Evolutionary conservation across 64 coral and sea anemone genomes (phyloP).

Genomic region (Porites lutea): DNA sequence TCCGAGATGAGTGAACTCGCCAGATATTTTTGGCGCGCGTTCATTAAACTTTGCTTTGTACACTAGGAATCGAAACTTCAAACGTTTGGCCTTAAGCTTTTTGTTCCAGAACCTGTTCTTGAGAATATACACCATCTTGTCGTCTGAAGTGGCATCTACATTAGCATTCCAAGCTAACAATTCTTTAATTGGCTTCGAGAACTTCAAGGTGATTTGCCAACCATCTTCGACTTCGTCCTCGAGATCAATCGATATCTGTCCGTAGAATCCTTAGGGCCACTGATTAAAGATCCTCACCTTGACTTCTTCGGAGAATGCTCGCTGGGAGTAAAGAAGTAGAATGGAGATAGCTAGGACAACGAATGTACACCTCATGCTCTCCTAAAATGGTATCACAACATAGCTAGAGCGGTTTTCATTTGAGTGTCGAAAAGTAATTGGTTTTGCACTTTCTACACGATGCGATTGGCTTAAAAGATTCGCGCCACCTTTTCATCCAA

Average conservation of each 20-base stretch:
- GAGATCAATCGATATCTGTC: neutral
- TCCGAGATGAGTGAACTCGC: constrained; percentile 11
- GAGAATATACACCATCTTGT: neutral
- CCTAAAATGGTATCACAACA: no score
- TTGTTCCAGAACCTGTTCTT: constrained; percentile 55
- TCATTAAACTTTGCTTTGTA: neutral
- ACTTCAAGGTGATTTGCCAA: constrained; percentile 25
- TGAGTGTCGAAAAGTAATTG: no score
- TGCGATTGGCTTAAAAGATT: no score
- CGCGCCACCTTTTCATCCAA: no score
- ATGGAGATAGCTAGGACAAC: neutral
- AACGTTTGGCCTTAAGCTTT: neutral
- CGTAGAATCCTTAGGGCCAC: constrained; percentile 19
- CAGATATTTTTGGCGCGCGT: neutral
- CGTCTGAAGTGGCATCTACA: neutral
- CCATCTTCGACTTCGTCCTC: constrained; percentile 48
- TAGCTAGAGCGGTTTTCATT: no score
- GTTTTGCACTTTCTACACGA: no score
- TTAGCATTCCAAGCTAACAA: neutral
- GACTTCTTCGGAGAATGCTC: neutral
- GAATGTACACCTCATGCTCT: neutral
- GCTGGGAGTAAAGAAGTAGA: neutral
- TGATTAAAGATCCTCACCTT: constrained; percentile 2
- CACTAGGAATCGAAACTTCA: constrained; percentile 27
- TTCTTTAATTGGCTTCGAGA: neutral